Conservation (phyloP, 2,888 invertebrate genomes). For the Scaptodrosophila latifasciaeformis region DNA sequence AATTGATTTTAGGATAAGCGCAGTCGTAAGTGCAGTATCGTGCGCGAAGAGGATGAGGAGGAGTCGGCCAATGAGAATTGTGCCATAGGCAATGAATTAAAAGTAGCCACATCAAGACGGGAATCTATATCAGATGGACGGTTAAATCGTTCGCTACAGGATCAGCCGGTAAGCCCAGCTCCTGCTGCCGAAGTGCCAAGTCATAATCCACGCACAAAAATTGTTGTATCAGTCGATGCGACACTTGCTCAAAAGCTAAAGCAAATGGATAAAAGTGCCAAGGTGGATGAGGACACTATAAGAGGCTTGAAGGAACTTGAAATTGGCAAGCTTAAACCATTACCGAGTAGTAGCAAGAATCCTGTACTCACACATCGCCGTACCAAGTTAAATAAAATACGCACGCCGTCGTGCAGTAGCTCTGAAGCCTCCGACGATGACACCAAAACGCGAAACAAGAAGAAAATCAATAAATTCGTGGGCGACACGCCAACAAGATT, state of each 20-base stretch:
- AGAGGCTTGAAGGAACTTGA: conserved; percentile 70
- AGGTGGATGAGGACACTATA: conserved; percentile 52
- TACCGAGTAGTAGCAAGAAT: conserved; percentile 69
- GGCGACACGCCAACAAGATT: conserved; percentile 79
- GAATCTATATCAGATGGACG: conserved; percentile 89
- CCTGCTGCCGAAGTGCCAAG: conserved; percentile 74
- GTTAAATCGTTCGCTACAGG: conserved; percentile 82
- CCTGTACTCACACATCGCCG: conserved; percentile 77
- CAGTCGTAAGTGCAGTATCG: conserved; percentile 91
- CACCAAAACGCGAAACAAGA: conserved; percentile 85
- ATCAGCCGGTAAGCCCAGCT: conserved; percentile 68
- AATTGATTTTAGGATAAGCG: conserved; percentile 75
- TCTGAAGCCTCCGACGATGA: conserved; percentile 95
- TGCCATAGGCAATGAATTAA: conserved; percentile 78
- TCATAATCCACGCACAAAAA: conserved; percentile 78
- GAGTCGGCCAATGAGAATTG: conserved; percentile 80
- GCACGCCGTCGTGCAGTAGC: conserved; percentile 93
- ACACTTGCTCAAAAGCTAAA: conserved; percentile 66
- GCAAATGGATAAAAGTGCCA: conserved; percentile 59
- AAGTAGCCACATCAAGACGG: conserved; percentile 78
- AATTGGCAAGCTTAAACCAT: conserved; percentile 69
- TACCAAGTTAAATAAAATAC: conserved; percentile 82
- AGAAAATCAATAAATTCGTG: conserved; percentile 84
- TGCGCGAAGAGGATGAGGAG: conserved; percentile 94
- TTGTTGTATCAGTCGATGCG: conserved; percentile 66